A percentile compares a stretch with the other conserved stretches of the same genome.
Conservation (phyloP, 2,797 vertebrate species). For the Jordanella pulchra region DNA sequence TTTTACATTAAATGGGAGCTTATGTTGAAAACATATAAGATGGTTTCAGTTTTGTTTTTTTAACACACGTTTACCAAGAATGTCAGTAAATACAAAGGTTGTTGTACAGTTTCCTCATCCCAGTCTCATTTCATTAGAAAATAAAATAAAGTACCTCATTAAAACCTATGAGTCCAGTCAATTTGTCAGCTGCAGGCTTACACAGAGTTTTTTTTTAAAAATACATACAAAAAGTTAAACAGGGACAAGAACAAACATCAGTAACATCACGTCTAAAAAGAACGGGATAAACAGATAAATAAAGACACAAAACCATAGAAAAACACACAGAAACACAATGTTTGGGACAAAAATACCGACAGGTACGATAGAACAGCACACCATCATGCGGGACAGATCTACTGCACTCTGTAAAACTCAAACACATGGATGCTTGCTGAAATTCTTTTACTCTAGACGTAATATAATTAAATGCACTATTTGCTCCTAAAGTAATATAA, state of each 20-base stretch:
- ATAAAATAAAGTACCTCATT: constrained; percentile 56
- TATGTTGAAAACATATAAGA: neutral
- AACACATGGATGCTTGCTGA: neutral
- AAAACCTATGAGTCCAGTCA: constrained; percentile 33
- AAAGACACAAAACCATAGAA: neutral
- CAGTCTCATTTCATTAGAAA: constrained; percentile 34
- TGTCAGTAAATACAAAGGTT: neutral
- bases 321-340: constrained; percentile 5
- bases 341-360: neutral
- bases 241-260: constrained; percentile 17
- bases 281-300: constrained; percentile 11
- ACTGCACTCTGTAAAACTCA: constrained; percentile 73
- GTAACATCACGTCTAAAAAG: constrained; percentile 34
- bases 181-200: constrained; percentile 12
- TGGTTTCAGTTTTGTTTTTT: neutral
- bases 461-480: neutral
- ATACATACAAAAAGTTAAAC: constrained; percentile 20
- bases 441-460: neutral
- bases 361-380: constrained; percentile 5
- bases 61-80: too few relatives aligned
- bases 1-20: too few relatives aligned
- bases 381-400: constrained; percentile 79
- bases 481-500: neutral
- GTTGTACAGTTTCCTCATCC: constrained; percentile 22
- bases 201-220: neutral